Percentiles rank a stretch among this genome's conserved stretches.
Conservation (phyloP, 2,888 invertebrate species). For the Diogma glabrata region DNA sequence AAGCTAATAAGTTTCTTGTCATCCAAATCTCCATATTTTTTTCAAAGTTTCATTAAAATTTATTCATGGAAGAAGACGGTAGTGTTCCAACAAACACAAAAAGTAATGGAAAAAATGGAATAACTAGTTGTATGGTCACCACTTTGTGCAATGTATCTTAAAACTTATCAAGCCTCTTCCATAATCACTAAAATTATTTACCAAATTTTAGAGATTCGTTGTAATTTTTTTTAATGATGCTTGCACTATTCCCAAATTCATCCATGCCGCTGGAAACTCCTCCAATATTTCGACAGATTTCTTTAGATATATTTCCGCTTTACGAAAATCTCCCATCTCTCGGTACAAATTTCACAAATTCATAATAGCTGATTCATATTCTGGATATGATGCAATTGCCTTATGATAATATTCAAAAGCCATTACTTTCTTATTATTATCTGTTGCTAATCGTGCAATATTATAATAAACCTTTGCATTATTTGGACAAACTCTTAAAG, state of each 20-base stretch:
- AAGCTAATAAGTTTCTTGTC: too few species aligned
- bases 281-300: slow-evolving; percentile 54
- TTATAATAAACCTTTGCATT: slow-evolving; percentile 82
- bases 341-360: slow-evolving; percentile 81
- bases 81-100: too few species aligned
- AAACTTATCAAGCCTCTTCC: too few species aligned
- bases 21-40: too few species aligned
- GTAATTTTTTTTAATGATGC: slow-evolving; percentile 57
- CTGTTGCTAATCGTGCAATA: slow-evolving; percentile 77
- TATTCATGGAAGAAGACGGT: too few species aligned
- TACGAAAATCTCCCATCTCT: slow-evolving; percentile 50
- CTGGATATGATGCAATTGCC: slow-evolving; percentile 66
- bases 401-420: slow-evolving; percentile 69
- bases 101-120: too few species aligned
- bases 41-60: too few species aligned
- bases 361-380: slow-evolving; percentile 88
- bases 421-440: slow-evolving; percentile 50
- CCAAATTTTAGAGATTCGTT: slow-evolving; percentile 60
- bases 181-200: too few species aligned
- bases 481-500: slow-evolving; percentile 74
- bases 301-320: slow-evolving; percentile 61
- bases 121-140: too few species aligned
- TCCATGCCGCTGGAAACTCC: slow-evolving; percentile 93
- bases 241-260: slow-evolving; percentile 92
- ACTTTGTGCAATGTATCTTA: too few species aligned